phyloP scores from a whole-genome alignment of 2,113 vertebrate species.

The Anguilla rostrata region DNA sequence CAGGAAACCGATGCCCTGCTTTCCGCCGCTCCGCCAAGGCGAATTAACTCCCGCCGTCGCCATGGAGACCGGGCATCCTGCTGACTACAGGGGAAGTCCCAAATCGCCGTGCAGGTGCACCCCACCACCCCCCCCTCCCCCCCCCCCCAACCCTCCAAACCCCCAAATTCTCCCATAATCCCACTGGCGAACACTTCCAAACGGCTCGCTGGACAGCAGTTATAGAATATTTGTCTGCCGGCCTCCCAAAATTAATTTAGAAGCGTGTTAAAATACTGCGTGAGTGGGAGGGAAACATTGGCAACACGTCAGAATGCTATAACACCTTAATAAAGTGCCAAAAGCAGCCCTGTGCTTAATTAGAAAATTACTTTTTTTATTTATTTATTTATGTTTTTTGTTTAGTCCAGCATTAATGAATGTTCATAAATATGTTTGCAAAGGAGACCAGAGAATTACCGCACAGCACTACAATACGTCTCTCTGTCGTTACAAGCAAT shows the following conservation, averaged over 20 bases:
- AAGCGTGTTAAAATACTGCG: neutral
- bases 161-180: neutral
- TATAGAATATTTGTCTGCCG: neutral
- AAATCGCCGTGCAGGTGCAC: neutral
- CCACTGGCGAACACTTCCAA: neutral
- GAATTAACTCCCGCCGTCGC: constrained; percentile 12
- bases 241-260: neutral
- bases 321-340: neutral
- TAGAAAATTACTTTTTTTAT: neutral
- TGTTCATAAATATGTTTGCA: neutral
- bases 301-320: neutral
- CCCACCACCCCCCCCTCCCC: neutral
- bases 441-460: neutral
- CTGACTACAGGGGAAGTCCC: constrained; percentile 19
- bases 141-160: neutral
- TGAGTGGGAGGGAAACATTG: too few species aligned
- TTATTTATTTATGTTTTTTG: neutral
- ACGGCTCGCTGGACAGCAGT: neutral
- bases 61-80: constrained; percentile 17
- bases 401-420: neutral
- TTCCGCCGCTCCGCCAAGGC: neutral
- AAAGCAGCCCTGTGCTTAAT: neutral
- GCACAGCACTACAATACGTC: neutral
- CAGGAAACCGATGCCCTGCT: neutral
- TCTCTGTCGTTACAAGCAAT: neutral